phyloP scores from a whole-genome alignment of 2,888 invertebrate species.

The Caenorhabditis sp. region DNA sequence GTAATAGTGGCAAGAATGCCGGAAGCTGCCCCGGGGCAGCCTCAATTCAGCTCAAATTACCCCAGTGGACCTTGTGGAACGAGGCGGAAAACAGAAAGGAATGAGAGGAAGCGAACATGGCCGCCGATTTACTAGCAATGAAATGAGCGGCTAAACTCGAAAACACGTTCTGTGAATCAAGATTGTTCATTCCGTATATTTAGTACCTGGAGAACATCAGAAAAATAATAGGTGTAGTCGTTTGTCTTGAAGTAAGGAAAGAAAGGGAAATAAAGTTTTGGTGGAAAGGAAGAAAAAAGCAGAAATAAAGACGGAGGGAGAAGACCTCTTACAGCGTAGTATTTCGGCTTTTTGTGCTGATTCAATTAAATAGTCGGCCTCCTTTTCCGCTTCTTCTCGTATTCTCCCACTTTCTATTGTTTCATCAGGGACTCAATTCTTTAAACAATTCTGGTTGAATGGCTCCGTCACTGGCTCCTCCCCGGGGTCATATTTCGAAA shows the following conservation, averaged over 20 bases:
- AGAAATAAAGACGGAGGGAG: constrained; percentile 25
- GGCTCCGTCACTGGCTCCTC: constrained; percentile 7
- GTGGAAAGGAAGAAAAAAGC: constrained; percentile 9
- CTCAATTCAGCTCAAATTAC: constrained; percentile 57
- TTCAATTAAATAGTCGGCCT: constrained; percentile 44
- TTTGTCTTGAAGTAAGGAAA: constrained; percentile 17
- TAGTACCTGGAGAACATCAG: neutral
- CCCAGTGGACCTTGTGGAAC: constrained; percentile 31
- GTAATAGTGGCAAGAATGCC: constrained; percentile 34
- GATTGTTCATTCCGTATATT: neutral
- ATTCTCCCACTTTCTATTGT: constrained; percentile 13
- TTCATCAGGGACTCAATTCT: constrained; percentile 17
- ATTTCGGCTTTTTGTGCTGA: constrained; percentile 27
- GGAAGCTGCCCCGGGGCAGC: constrained; percentile 25
- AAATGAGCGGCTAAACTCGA: constrained; percentile 4
- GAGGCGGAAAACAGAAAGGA: constrained; percentile 17
- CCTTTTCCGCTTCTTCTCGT: constrained; percentile 1
- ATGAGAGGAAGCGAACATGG: constrained; percentile 20
- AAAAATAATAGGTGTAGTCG: neutral
- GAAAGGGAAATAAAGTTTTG: neutral
- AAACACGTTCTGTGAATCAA: neutral
- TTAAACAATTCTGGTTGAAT: constrained; percentile 30
- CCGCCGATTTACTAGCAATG: constrained; percentile 35
- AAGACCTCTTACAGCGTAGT: constrained; percentile 23
- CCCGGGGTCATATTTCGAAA: constrained; percentile 31